phyloP scores from a whole-genome alignment of 2,797 vertebrate species.

The Mycteria americana region DNA sequence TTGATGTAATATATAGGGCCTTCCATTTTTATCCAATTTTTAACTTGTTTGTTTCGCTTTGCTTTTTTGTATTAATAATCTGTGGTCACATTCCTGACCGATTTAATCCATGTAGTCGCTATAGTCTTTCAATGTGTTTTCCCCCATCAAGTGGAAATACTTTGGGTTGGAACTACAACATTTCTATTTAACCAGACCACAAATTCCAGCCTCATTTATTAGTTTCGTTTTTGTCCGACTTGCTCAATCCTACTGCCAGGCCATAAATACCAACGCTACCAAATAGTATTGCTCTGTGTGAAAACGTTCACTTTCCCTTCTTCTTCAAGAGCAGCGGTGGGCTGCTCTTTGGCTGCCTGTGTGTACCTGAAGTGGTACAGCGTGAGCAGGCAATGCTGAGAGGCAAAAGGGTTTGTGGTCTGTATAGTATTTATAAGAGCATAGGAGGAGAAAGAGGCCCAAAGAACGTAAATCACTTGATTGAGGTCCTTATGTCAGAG shows the following conservation, averaged over 20 bases:
- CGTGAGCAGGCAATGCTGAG: neutral
- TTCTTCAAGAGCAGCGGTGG: neutral
- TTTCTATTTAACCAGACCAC: neutral
- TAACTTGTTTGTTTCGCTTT: neutral
- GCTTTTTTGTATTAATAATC: neutral
- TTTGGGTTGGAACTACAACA: neutral
- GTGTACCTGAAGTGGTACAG: neutral
- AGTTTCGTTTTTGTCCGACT: neutral
- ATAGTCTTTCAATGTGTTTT: neutral
- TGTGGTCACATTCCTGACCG: neutral
- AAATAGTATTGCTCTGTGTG: neutral
- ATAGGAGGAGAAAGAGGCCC: neutral
- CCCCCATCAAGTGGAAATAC: neutral
- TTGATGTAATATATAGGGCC: neutral
- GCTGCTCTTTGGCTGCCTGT: fast-evolving
- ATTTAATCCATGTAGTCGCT: neutral
- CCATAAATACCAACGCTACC: neutral
- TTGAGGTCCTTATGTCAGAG: neutral
- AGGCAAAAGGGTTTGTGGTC: neutral
- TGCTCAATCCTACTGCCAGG: neutral
- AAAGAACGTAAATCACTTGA: neutral
- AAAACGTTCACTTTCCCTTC: neutral
- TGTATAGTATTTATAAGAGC: neutral
- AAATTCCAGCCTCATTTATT: neutral
- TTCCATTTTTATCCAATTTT: constrained; percentile 26